Base-by-base conservation (phyloP, 2,888 invertebrate species). In the Drymonia ruficornis region DNA sequence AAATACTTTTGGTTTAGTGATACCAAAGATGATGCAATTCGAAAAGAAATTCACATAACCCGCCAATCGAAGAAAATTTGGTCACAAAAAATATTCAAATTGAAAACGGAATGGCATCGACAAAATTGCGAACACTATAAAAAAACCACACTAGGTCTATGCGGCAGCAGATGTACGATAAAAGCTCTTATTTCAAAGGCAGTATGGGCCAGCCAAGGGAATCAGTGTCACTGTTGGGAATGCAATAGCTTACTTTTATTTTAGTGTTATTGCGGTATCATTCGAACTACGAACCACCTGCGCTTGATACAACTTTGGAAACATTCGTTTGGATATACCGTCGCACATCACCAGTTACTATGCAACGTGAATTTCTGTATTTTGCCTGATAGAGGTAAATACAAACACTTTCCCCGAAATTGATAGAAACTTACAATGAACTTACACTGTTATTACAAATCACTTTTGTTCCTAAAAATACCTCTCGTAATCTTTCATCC, bases 221-320 rank as follows among this genome's bases (percentile, higher is more conserved):
- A 76, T 77, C 74, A 68, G 74, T 70, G 70, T 73, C 71, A 71
- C 68, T 72, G 63, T 59, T 56, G 56, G 56, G 59, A 68, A 70
- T 70, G 81, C 80, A 74, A 79, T 80, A 80, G 76, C 73, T 84
- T 81, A 76, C 77, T 83, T 85, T 85, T 83, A 85, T 85, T 84
- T 83, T 78, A 81, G 73, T 80, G 78, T 84, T 86, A 85, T 84
- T 84, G 83, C 78, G 75, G 80, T 78, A 80, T 77, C 83, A 79
- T 71, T 73, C 68, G 67, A 70, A 74, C 70, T 67, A 63, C 44
- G 68, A 68, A 59, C 76, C 85, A 85, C 83, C 84, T 85, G 84
- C 74, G 76, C 74, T 81, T 80, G 74, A 76, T 76, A 72, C 64
- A 49, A 61, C 54, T 63, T 40, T 46, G 55, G 47, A n/a, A 36